A percentile compares a stretch with the other conserved stretches of the same genome.
Conservation (phyloP, 64 coral and sea anemone genomes). For the Pachyseris speciosa region DNA sequence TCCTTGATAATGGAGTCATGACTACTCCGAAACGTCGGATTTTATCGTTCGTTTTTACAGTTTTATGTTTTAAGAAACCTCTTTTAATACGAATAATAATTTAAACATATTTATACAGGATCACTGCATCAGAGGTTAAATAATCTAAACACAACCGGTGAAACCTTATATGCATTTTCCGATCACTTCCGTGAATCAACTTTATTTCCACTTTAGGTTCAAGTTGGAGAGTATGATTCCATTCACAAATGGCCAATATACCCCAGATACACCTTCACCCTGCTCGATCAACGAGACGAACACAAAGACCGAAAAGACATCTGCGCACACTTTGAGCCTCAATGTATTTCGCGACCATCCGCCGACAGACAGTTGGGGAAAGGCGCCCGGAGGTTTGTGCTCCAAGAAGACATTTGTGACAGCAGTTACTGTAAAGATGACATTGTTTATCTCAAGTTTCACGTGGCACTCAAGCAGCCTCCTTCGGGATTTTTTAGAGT, state of each 20-base stretch:
- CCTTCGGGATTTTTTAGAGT: conserved; percentile 75
- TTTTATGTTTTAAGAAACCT: too few species aligned
- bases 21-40: too few species aligned
- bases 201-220: conserved; percentile 52
- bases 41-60: too few species aligned
- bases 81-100: too few species aligned
- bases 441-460: conserved; percentile 87
- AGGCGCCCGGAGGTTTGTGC: conserved; percentile 93
- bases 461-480: conserved; percentile 72
- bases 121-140: too few species aligned
- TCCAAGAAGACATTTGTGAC: conserved; percentile 79
- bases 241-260: conserved; percentile 89
- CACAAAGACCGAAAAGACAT: conserved; percentile 78
- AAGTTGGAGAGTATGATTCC: conserved; percentile 92
- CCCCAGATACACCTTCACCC: conserved; percentile 85
- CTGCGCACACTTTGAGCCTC: conserved; percentile 89
- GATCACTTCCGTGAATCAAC: neutral
- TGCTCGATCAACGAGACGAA: conserved; percentile 87
- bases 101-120: too few species aligned
- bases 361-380: conserved; percentile 95
- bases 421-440: conserved; percentile 90
- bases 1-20: too few species aligned
- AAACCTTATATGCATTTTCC: neutral
- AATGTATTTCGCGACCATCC: conserved; percentile 80
- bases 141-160: neutral